Evolutionary conservation across 2,113 vertebrate genomes (phyloP).

Genomic region (Mohoua ochrocephala): DNA sequence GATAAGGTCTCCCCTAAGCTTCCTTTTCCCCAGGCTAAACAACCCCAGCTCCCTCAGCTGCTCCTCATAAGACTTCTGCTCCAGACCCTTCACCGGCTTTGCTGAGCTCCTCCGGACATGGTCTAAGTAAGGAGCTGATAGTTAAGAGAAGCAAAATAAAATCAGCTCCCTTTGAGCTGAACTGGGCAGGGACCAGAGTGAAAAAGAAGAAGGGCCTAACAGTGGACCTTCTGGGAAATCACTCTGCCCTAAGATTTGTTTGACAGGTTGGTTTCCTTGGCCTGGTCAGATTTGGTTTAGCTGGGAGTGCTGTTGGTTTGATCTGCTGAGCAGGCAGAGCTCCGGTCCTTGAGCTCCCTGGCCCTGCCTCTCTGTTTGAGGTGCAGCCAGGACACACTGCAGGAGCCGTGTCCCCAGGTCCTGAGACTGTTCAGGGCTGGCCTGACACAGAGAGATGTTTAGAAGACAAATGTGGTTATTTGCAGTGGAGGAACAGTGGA

Average conservation of each 20-base stretch:
- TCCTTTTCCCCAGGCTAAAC: background rate
- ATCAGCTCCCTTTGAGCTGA: background rate
- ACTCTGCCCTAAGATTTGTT: background rate
- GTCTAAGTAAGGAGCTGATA: background rate
- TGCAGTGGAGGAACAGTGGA: background rate
- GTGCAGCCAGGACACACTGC: background rate
- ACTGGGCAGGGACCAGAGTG: background rate
- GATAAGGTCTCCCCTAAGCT: background rate
- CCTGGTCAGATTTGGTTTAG: background rate
- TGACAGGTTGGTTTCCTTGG: background rate
- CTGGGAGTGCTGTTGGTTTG: background rate
- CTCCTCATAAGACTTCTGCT: background rate
- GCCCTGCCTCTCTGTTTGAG: background rate
- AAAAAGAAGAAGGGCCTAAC: background rate
- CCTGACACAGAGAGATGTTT: background rate
- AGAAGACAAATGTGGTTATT: background rate
- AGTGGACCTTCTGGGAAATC: background rate
- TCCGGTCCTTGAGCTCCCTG: background rate
- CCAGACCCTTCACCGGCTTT: background rate
- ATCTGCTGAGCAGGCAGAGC: background rate
- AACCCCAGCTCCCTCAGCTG: background rate
- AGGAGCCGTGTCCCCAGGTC: background rate
- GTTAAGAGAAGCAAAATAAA: background rate
- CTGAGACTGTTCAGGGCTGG: background rate
- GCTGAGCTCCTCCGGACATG: background rate